Percentiles rank a stretch among this genome's conserved stretches.
These are phyloP conservation scores for Drosophila formosana DNA, from an alignment of 2,888 invertebrate genomes.

Conservation along the genomic window DNA sequence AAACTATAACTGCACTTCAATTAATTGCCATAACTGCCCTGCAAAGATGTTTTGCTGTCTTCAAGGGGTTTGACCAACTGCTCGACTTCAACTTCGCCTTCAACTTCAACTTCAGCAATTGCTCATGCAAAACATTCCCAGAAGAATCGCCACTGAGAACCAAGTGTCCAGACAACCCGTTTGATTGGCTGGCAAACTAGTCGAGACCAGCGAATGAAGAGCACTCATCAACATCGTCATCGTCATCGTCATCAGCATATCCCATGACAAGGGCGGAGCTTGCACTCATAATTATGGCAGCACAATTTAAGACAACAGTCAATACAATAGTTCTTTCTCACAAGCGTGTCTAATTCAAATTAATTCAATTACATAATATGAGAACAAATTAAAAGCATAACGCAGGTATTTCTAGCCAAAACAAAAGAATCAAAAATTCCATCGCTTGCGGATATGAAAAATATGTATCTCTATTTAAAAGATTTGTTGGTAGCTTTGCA, in stretches of 20 bases:
- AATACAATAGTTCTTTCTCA: neutral
- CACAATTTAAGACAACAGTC: neutral
- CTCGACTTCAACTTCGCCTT: neutral
- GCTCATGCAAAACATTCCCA: conserved; percentile 34
- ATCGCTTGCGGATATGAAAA: no score
- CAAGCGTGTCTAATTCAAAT: neutral
- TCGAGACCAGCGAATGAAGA: conserved; percentile 36
- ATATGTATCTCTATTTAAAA: no score
- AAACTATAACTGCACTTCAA: conserved; percentile 56
- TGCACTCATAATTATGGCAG: neutral
- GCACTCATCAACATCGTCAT: conserved; percentile 17
- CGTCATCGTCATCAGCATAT: conserved; percentile 2
- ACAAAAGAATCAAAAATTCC: no score
- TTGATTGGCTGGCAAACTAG: conserved; percentile 58
- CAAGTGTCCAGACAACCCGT: conserved; percentile 30
- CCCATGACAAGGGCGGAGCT: conserved; percentile 43
- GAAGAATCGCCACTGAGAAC: conserved; percentile 9
- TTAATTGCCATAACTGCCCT: conserved; percentile 56
- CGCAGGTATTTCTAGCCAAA: no score
- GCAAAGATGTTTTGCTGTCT: conserved; percentile 21
- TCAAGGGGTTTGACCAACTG: conserved; percentile 37
- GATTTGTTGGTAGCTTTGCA: no score
- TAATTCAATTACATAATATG: neutral
- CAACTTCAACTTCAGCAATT: conserved; percentile 20
- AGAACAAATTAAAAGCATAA: no score